Conservation (phyloP, 2,888 invertebrate genomes). For the Idaea biselata region DNA sequence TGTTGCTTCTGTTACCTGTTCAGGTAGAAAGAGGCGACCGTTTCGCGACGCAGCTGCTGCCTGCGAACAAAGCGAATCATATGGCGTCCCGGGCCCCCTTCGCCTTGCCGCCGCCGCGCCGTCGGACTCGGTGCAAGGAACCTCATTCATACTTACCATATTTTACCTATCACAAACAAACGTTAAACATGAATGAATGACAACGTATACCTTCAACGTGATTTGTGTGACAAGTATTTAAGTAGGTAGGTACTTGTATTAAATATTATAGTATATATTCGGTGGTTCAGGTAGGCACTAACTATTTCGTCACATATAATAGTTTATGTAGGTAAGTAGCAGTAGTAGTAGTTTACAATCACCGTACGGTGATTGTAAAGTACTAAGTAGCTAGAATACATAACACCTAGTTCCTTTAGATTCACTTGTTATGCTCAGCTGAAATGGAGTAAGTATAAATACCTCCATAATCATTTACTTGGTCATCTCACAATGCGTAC, state of each 20-base stretch:
- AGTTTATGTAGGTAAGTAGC: no score
- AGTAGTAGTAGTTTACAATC: no score
- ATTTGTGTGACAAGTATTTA: neutral
- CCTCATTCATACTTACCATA: constrained; percentile 45
- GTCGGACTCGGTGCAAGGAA: constrained; percentile 30
- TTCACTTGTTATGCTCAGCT: no score
- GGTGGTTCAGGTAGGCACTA: no score
- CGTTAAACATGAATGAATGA: constrained; percentile 56
- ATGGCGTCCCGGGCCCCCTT: constrained; percentile 43
- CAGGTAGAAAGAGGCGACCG: constrained; percentile 60
- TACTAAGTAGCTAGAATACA: no score
- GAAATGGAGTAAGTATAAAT: no score
- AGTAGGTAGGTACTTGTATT: neutral
- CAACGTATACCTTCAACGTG: constrained; percentile 31
- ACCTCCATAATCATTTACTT: no score
- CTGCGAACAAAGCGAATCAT: constrained; percentile 64
- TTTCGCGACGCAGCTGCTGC: constrained; percentile 71
- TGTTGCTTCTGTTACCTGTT: constrained; percentile 78
- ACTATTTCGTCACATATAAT: no score
- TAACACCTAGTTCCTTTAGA: no score
- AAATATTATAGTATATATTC: no score
- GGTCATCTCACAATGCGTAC: no score
- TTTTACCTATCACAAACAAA: constrained; percentile 32
- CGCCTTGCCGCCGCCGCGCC: neutral
- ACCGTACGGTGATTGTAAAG: no score